Evolutionary conservation across 2,797 vertebrate species (phyloP), one percentile per base, ranked within the genome.

Genomic region (Bucorvus abyssinicus): DNA sequence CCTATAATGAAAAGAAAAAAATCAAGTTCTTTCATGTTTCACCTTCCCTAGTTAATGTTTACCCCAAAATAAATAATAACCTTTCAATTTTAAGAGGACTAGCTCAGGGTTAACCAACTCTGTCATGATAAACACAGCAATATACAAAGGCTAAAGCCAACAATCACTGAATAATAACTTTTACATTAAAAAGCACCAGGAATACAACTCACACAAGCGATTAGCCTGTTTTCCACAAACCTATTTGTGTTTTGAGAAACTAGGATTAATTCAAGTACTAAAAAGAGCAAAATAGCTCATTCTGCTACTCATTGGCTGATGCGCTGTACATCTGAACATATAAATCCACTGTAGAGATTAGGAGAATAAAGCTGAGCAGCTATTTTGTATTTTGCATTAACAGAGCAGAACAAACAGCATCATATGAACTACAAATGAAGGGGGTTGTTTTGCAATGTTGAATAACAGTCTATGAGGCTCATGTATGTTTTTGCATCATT

Each of bases 21-120:
- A 34, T 3, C 14, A 0, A 2, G 53, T 83, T 45, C 3, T 67
- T 78, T 44, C 16, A 19, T 12, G 14, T 44, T 70, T 49, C 27
- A 49, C 36, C 26, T 45, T 24, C 38, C 15, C 49, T 18, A n/a
- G 94, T 94, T 96, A 96, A 97, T 68, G 38, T 88, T 95, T 70
- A 94, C 32, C 64, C 40, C 77, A 50, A 93, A 91, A 90, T 22
- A 96, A 92, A 94, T 21, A 87, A 81, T 1, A 75, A 36, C 34
- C 52, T 47, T 77, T 56, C 68, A 52, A 36, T 38, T 45, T 14
- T 7, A 10, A 34, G 17, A n/a, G 34, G 26, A 79, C 70, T 68
- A 65, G 42, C 42, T 87, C 49, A 38, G 52, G 45, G 73, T 60
- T 84, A 94, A 47, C 0, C 2, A 75, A 75, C 45, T 69, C 61